phyloP scores from a whole-genome alignment of 1,140 invertebrate species.

The Drosophila asahinai region DNA sequence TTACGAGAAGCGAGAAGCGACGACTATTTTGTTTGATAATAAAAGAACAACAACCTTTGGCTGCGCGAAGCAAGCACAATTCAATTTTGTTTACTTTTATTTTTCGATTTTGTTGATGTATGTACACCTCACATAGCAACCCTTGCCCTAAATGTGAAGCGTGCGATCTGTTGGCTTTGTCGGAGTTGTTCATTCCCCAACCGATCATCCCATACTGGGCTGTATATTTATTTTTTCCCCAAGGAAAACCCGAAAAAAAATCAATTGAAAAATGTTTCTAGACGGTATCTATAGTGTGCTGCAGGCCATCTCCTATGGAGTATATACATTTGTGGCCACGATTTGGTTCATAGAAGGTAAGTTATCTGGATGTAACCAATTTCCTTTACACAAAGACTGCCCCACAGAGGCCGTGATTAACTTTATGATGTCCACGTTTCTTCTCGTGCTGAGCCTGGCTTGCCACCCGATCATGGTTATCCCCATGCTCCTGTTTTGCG shows the following conservation, averaged over 20 bases:
- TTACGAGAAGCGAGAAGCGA: conserved; percentile 62
- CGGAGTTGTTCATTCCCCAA: background rate
- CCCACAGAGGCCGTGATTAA: conserved; percentile 52
- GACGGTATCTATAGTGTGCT: conserved; percentile 46
- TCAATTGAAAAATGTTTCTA: conserved; percentile 25
- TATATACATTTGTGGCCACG: conserved; percentile 35
- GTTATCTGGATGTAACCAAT: background rate
- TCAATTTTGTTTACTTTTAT: conserved; percentile 12
- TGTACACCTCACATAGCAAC: background rate
- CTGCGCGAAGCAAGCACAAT: conserved; percentile 63
- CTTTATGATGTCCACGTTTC: conserved; percentile 61
- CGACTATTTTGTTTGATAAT: conserved; percentile 79
- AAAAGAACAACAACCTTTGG: conserved; percentile 55
- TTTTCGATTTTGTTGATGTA: conserved; percentile 2
- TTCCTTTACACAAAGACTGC: background rate
- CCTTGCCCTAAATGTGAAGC: background rate
- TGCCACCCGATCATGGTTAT: conserved; percentile 65
- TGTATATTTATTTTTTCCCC: background rate
- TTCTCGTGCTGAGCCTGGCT: conserved; percentile 37
- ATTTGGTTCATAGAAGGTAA: conserved; percentile 63
- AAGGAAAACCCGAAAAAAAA: background rate
- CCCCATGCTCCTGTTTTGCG: conserved; percentile 33
- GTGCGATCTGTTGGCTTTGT: no score
- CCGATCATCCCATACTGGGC: background rate
- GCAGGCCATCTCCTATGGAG: conserved; percentile 41